Evolutionary conservation across 2,113 vertebrate species (phyloP), one percentile per base, ranked within the genome.

Genomic region (Quiscalus mexicanus): DNA sequence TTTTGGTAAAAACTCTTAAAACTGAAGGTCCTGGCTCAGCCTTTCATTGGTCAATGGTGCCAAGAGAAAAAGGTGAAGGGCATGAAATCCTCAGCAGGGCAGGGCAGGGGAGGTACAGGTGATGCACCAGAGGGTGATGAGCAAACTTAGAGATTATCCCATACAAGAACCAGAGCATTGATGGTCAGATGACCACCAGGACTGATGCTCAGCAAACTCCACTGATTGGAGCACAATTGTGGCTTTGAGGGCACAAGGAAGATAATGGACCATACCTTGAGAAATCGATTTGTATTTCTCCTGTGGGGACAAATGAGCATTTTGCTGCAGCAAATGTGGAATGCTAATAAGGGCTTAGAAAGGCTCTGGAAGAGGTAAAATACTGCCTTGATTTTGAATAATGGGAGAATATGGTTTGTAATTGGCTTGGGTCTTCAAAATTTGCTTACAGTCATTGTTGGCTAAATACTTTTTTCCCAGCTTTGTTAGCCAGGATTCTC

Each of bases 401-500:
- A 92, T 0, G 3, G 49, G 49, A 44, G 31, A 94, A 94, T 37
- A 84, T 45, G 31, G 41, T 74, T 81, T 78, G 37, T 68, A 75
- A 82, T 76, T 82, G 77, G 73, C 81, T 35, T 71, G 45, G n/a
- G 28, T 91, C 74, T 93, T 91, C 33, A 47, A 91, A 94, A 91
- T 94, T 82, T 93, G 65, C 81, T 85, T 92, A 71, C 1, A 23
- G 65, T 52, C 64, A 84, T 83, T 95, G 60, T 84, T 31, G 41
- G 41, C 81, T 89, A 89, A 95, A 85, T 89, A 75, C 62, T 82
- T 84, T 71, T 56, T 87, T 59, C 35, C 47, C 88, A 87, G 89
- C 77, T 95, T 92, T 87, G 84, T 91, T 87, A 93, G 56, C 60
- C 73, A 84, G 69, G 93, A 76, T 89, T 69, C 67, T 68, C 62